Base-by-base conservation (phyloP, 2,888 invertebrate species). In the Deroplatys truncata region DNA sequence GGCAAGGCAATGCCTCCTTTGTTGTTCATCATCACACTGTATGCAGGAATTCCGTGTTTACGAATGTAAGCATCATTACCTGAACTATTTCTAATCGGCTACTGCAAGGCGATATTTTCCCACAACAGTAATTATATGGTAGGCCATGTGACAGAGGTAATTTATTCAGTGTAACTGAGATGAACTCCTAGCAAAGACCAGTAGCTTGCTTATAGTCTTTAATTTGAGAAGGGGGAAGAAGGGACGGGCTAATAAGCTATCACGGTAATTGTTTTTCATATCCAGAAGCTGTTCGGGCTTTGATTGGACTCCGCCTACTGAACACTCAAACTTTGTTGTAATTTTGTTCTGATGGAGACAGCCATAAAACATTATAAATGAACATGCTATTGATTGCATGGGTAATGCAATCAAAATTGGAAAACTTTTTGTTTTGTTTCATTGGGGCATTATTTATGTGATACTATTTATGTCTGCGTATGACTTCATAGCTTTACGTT, bases 201-300 rank as follows among this genome's bases (percentile, higher is more conserved):
- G 87, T 87, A 87, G 87, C 87, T 87, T 72, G 56, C 56, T 72
- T 72, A 82, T 35, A 87, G 87, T 82, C 87, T 87, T 87, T 87
- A 87, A 87, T 87, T 87, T 87, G 87, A 87, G 49, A 25, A 87
- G 29, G 82, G 86, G 87, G 87, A 25, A 25, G 56, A 72, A n/a
- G 85, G 85, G 85, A 49, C 28, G 49, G 43, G 35, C 49, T 88
- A 88, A 88, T 88, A 88, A 88, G 88, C 88, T 89, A 89, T 89
- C 86, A 84, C 56, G 28, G 86, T 82, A 84, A 89, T 87, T 87
- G 83, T 82, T 89, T 87, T 88, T 84, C 87, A 88, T 89, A 89
- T 89, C 56, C 84, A 89, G 86, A 82, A 87, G 87, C 82, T 31
- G 87, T 82, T 82, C 82, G 25, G 25, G 9, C 49, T 82, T 87